Evolutionary conservation across 2,888 invertebrate genomes (phyloP).

Genomic region (Lottia scabra): DNA sequence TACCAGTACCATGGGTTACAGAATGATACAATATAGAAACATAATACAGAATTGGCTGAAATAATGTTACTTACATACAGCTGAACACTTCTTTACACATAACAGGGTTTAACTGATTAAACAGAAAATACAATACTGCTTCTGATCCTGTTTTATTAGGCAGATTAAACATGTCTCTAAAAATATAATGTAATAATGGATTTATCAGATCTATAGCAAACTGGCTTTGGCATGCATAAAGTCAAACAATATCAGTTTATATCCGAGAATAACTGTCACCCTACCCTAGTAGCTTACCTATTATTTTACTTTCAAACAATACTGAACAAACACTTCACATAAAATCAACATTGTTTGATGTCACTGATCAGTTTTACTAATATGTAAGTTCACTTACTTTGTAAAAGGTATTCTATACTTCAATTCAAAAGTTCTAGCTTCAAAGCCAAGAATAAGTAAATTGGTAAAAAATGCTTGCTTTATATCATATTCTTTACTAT

Average conservation of each 20-base stretch:
- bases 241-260: too few species aligned
- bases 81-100: conserved; percentile 62
- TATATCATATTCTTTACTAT: conserved; percentile 27
- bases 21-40: too few species aligned
- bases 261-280: too few species aligned
- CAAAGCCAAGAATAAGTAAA: conserved; percentile 62
- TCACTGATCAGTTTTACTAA: too few species aligned
- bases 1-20: too few species aligned
- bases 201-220: too few species aligned
- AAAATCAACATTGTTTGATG: too few species aligned
- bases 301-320: too few species aligned
- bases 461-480: conserved; percentile 63
- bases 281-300: too few species aligned
- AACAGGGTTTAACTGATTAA: conserved; percentile 58
- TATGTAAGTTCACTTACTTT: too few species aligned
- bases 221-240: too few species aligned
- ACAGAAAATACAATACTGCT: conserved; percentile 62
- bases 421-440: conserved; percentile 55
- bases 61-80: conserved; percentile 37
- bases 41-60: background rate
- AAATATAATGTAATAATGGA: conserved; percentile 13
- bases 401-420: conserved; percentile 62
- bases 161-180: conserved; percentile 65
- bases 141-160: conserved; percentile 67
- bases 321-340: too few species aligned